Conservation (phyloP, 2,888 invertebrate genomes). For the Beris chalybata region DNA sequence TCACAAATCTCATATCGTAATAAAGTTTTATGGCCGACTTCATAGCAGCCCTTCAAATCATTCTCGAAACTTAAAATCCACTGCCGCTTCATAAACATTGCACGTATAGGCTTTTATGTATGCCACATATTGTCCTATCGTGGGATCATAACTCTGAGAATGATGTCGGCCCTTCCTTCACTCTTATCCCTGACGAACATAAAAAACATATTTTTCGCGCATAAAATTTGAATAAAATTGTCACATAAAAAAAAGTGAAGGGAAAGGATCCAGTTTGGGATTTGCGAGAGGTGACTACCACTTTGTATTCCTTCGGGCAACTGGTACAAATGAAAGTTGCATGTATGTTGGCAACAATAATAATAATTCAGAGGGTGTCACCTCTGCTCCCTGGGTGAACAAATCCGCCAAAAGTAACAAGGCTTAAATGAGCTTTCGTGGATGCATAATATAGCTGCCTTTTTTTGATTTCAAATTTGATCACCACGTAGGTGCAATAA, state of each 20-base stretch:
- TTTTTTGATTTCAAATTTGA: too few relatives aligned
- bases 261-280: neutral
- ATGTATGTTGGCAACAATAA: too few relatives aligned
- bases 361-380: too few relatives aligned
- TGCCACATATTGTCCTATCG: constrained; percentile 22
- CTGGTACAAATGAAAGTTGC: too few relatives aligned
- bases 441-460: too few relatives aligned
- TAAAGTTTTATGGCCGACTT: constrained; percentile 28
- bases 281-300: neutral
- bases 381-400: too few relatives aligned
- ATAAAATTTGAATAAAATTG: constrained; percentile 32
- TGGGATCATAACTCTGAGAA: constrained; percentile 22
- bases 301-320: constrained; percentile 16
- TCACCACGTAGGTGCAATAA: too few relatives aligned
- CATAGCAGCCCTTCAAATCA: constrained; percentile 16
- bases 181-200: neutral
- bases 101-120: constrained; percentile 28
- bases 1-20: constrained; percentile 28
- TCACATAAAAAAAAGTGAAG: constrained; percentile 9
- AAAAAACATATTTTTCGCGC: constrained; percentile 31
- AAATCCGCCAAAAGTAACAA: too few relatives aligned
- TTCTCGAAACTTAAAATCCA: constrained; percentile 4
- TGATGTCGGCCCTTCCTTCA: neutral
- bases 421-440: too few relatives aligned
- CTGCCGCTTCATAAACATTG: constrained; percentile 25